Conservation (phyloP, 2,113 vertebrate genomes). For the Mixornis gularis region DNA sequence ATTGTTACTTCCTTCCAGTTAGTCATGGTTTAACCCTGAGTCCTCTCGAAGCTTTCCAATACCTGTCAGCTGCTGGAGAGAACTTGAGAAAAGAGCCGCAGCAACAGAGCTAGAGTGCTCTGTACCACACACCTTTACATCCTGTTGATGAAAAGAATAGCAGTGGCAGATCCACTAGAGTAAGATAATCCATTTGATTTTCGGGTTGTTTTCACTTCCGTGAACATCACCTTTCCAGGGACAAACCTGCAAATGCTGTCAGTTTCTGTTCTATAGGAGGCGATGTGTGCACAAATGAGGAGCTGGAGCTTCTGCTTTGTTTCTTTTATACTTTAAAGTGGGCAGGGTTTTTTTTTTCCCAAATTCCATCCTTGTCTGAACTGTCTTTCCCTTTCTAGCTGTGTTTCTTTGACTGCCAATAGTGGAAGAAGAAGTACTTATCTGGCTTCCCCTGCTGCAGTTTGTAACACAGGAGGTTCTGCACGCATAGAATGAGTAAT, state of each 20-base stretch:
- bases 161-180: neutral
- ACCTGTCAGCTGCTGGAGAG: neutral
- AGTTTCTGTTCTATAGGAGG: fast-evolving
- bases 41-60: fast-evolving
- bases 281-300: neutral
- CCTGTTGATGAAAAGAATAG: neutral
- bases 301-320: neutral
- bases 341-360: neutral
- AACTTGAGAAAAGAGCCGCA: neutral
- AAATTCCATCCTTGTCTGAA: neutral
- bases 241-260: neutral
- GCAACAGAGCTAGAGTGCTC: neutral
- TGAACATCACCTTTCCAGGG: neutral
- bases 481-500: neutral
- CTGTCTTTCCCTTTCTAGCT: neutral
- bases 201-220: neutral
- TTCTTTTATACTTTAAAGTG: neutral
- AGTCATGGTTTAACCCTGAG: fast-evolving
- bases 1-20: neutral
- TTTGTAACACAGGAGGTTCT: fast-evolving
- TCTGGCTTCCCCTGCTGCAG: neutral
- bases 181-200: neutral
- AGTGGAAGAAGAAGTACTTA: neutral
- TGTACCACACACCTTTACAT: fast-evolving
- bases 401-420: neutral